phyloP scores from a whole-genome alignment of 1,140 invertebrate species.

The Drosophila persimilis region DNA sequence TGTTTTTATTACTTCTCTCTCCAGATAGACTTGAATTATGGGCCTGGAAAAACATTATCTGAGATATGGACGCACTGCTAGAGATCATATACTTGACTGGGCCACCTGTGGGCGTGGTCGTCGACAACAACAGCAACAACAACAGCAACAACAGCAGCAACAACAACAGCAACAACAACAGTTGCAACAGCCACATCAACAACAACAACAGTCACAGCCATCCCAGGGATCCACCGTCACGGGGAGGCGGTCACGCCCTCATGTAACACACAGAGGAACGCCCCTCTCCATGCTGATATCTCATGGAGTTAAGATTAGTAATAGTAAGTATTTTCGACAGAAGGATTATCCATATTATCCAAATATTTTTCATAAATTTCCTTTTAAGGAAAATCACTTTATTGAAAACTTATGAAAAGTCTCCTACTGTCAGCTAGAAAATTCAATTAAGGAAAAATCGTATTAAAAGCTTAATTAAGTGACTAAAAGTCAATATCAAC shows the following conservation, averaged over 20 bases:
- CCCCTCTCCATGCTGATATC: conserved; percentile 90
- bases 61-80: conserved; percentile 88
- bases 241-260: conserved; percentile 62
- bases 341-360: background rate
- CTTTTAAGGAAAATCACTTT: conserved; percentile 14
- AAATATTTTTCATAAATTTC: background rate
- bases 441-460: conserved; percentile 44
- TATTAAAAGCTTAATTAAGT: conserved; percentile 64
- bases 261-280: conserved; percentile 84
- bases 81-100: conserved; percentile 88
- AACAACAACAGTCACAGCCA: conserved; percentile 31
- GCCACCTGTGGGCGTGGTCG: conserved; percentile 72
- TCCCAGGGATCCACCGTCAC: conserved; percentile 38
- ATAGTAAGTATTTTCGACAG: conserved; percentile 86
- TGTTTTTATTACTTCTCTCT: conserved; percentile 25
- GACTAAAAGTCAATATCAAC: conserved; percentile 78
- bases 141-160: background rate
- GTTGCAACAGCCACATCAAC: conserved; percentile 35
- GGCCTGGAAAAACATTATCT: conserved; percentile 89
- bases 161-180: conserved; percentile 45
- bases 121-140: conserved; percentile 30
- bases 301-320: conserved; percentile 88
- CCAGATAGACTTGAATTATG: conserved; percentile 83
- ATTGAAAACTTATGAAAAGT: conserved; percentile 6
- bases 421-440: conserved; percentile 15